A percentile compares a stretch with the other conserved stretches of the same genome.
Conservation (phyloP, 2,888 invertebrate species). For the Aelia acuminata region DNA sequence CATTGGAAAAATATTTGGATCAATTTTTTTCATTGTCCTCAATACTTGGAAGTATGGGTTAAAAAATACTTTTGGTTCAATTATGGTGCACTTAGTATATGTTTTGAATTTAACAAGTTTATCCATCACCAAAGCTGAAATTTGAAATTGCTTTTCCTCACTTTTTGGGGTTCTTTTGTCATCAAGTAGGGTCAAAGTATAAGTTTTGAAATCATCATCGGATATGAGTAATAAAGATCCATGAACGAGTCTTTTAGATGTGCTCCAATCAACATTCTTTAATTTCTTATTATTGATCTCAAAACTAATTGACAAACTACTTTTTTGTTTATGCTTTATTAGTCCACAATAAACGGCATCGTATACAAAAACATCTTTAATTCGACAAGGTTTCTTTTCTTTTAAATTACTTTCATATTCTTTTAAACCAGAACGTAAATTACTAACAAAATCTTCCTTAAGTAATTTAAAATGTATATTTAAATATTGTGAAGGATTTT, state of each 20-base stretch:
- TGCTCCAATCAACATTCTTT: conserved; percentile 70
- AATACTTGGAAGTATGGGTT: conserved; percentile 85
- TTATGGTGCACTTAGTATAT: conserved; percentile 74
- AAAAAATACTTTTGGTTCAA: conserved; percentile 85
- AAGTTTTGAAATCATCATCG: conserved; percentile 77
- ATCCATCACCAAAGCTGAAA: conserved; percentile 67
- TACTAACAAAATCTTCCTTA: conserved; percentile 84
- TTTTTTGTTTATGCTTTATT: conserved; percentile 65
- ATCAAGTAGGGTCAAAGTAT: conserved; percentile 79
- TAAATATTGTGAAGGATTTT: conserved; percentile 79
- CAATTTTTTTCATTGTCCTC: conserved; percentile 76
- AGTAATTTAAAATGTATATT: conserved; percentile 83
- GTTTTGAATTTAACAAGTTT: conserved; percentile 69
- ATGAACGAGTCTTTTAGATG: conserved; percentile 76
- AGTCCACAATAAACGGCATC: conserved; percentile 70
- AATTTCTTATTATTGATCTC: conserved; percentile 67
- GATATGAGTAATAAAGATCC: conserved; percentile 84
- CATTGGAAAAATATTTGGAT: conserved; percentile 77
- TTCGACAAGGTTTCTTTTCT: conserved; percentile 64
- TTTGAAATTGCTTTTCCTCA: conserved; percentile 70
- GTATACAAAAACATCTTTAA: conserved; percentile 71
- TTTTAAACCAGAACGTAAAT: conserved; percentile 77
- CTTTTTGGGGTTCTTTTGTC: conserved; percentile 70
- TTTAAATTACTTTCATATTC: conserved; percentile 55
- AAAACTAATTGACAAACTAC: conserved; percentile 63